Percentiles rank a stretch among this genome's conserved stretches.
phyloP scores from a whole-genome alignment of 2,888 invertebrate species.

The Drosophila kambysellisi region DNA sequence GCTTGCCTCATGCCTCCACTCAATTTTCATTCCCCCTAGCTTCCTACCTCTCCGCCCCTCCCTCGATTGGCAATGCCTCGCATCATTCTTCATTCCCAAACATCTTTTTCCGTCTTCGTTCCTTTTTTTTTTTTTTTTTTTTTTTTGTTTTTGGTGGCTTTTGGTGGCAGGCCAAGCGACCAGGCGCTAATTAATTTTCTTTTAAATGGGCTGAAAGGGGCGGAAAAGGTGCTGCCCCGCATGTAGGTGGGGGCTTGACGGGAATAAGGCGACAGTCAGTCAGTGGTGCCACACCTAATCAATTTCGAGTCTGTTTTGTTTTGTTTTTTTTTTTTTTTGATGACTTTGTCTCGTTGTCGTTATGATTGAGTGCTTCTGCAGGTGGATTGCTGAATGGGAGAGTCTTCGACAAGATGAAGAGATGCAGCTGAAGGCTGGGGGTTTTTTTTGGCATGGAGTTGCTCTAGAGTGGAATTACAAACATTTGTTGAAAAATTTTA shows the following conservation, averaged over 20 bases:
- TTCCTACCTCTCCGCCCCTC: neutral
- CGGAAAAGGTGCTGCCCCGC: slow-evolving; percentile 32
- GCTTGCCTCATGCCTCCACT: neutral
- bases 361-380: slow-evolving; percentile 61
- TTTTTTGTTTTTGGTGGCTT: slow-evolving; percentile 38
- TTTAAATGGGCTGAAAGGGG: slow-evolving; percentile 60
- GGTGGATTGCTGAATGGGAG: slow-evolving; percentile 37
- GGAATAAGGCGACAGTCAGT: slow-evolving; percentile 49
- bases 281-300: slow-evolving; percentile 67
- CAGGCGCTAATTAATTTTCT: slow-evolving; percentile 82
- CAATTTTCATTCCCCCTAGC: slow-evolving; percentile 9
- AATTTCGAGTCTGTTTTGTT: slow-evolving; percentile 57
- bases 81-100: slow-evolving; percentile 36
- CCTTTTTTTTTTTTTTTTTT: slow-evolving; percentile 1
- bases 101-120: slow-evolving; percentile 51
- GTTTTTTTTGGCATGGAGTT: neutral
- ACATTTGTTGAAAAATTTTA: slow-evolving; percentile 33
- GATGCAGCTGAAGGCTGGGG: neutral
- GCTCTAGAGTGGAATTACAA: slow-evolving; percentile 7
- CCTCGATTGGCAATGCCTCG: slow-evolving; percentile 3
- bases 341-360: slow-evolving; percentile 61
- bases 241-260: slow-evolving; percentile 8
- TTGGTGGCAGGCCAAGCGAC: slow-evolving; percentile 62
- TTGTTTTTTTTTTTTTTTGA: slow-evolving; percentile 31
- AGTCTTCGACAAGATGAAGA: neutral